phyloP scores from a whole-genome alignment of 2,888 invertebrate species.

The Calameuta idolon region DNA sequence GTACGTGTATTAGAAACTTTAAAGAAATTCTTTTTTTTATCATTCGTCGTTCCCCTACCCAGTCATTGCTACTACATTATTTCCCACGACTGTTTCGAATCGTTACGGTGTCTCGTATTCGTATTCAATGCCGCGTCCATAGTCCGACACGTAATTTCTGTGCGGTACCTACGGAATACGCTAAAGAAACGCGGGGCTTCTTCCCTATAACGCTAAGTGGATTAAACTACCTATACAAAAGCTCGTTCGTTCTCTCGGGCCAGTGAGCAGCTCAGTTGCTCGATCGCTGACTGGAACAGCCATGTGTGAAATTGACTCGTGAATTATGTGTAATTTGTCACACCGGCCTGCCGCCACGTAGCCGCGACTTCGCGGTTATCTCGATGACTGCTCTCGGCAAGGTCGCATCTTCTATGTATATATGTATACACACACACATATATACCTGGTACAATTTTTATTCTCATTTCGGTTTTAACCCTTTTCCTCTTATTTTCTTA shows the following conservation, averaged over 20 bases:
- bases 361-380: conserved; percentile 44
- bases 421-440: too few relatives aligned
- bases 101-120: conserved; percentile 45
- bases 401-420: neutral
- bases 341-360: conserved; percentile 24
- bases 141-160: conserved; percentile 43
- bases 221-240: conserved; percentile 25
- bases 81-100: conserved; percentile 65
- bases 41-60: conserved; percentile 61
- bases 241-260: conserved; percentile 22
- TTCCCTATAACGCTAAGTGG: conserved; percentile 16
- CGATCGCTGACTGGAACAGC: conserved; percentile 34
- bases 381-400: conserved; percentile 29
- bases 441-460: neutral
- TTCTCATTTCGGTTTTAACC: neutral
- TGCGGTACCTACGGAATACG: conserved; percentile 31
- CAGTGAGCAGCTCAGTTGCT: conserved; percentile 12
- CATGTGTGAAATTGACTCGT: conserved; percentile 58
- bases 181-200: conserved; percentile 28
- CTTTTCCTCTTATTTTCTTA: neutral
- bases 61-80: conserved; percentile 51
- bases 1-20: neutral
- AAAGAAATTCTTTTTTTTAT: neutral
- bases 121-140: conserved; percentile 46
- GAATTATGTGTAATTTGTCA: conserved; percentile 61